Evolutionary conservation across 2,888 invertebrate species (phyloP).

Genomic region (Gordius sp.): DNA sequence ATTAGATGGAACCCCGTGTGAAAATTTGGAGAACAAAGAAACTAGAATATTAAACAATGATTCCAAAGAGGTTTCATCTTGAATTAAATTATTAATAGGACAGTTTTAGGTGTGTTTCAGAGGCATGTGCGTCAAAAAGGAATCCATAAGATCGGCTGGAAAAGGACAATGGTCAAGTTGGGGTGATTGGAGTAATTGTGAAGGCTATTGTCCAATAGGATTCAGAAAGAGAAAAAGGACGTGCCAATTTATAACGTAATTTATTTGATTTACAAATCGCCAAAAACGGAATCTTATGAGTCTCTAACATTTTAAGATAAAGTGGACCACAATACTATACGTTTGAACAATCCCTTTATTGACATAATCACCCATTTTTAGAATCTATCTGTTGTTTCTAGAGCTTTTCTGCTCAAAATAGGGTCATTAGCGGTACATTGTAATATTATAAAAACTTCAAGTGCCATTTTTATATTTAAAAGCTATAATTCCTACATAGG

Average conservation of each 20-base stretch:
- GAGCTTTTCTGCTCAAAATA: no score
- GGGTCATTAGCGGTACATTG: no score
- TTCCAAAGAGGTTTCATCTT: background rate
- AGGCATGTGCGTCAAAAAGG: background rate
- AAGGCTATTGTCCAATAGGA: constrained; percentile 10
- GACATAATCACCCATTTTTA: no score
- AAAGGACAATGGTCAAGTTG: background rate
- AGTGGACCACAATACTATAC: no score
- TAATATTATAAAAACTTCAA: no score
- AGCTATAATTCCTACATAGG: no score
- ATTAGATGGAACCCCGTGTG: constrained; percentile 1
- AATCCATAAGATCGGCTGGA: background rate
- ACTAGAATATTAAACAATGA: background rate
- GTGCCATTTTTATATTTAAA: no score
- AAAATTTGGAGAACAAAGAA: background rate
- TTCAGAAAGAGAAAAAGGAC: background rate
- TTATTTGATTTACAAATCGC: background rate
- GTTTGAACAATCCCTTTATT: no score
- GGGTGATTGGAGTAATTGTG: background rate
- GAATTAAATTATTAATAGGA: background rate
- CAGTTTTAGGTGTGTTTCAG: constrained; percentile 1
- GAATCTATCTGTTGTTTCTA: no score
- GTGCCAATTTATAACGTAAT: background rate
- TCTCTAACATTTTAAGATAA: no score
- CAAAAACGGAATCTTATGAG: no score